phyloP scores from a whole-genome alignment of 2,797 vertebrate genomes.

The Falco cherrug region DNA sequence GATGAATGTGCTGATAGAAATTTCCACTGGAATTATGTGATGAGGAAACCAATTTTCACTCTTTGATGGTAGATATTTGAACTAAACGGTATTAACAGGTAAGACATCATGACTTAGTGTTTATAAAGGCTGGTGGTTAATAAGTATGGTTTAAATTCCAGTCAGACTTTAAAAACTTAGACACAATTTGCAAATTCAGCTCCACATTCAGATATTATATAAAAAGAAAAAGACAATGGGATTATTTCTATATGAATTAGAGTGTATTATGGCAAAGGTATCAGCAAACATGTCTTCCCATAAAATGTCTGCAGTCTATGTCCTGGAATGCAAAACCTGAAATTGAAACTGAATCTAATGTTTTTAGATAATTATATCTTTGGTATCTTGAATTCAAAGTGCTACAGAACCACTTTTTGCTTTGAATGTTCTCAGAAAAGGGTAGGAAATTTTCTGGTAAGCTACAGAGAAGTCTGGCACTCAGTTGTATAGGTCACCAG shows the following conservation, averaged over 20 bases:
- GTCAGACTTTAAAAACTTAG: not conserved
- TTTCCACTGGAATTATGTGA: not conserved
- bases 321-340: not conserved
- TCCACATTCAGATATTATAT: not conserved
- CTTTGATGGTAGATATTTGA: not conserved
- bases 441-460: not conserved
- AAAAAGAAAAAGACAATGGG: not conserved
- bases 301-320: not conserved
- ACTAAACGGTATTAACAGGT: not conserved
- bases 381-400: not conserved
- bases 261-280: not conserved
- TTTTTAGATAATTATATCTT: not conserved
- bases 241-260: not conserved
- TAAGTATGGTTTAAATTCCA: not conserved
- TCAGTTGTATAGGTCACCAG: not conserved
- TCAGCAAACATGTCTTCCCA: not conserved
- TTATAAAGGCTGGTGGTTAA: not conserved
- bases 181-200: not conserved
- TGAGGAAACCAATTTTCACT: not conserved
- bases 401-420: not conserved
- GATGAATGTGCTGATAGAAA: not conserved
- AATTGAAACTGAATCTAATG: not conserved
- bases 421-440: not conserved
- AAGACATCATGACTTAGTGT: not conserved
- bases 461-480: not conserved